Conservation (phyloP, 2,888 invertebrate species). For the Aspidapion aeneum region DNA sequence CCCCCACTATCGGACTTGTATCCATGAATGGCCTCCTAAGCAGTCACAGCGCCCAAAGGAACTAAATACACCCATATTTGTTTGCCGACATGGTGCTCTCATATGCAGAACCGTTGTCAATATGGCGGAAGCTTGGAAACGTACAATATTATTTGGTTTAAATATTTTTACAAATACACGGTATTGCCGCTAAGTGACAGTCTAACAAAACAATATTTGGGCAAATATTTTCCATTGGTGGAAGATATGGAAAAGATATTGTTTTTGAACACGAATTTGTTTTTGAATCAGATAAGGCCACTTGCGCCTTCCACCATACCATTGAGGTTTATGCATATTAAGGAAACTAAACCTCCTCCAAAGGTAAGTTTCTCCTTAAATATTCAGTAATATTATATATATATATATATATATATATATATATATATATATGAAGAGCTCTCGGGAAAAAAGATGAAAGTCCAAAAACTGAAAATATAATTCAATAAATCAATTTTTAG, state of each 20-base stretch:
- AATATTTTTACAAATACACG: slow-evolving; percentile 27
- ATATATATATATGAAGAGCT: too few species aligned
- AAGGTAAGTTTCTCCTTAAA: background rate
- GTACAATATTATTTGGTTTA: slow-evolving; percentile 29
- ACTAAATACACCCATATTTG: slow-evolving; percentile 30
- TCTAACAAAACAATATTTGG: slow-evolving; percentile 37
- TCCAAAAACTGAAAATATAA: too few species aligned
- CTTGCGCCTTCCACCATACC: slow-evolving; percentile 2
- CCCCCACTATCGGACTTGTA: slow-evolving; percentile 17
- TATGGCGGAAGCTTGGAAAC: slow-evolving; percentile 40
- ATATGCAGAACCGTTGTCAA: slow-evolving; percentile 36
- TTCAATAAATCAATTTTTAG: too few species aligned
- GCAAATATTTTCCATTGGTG: slow-evolving; percentile 37
- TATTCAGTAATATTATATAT: too few species aligned
- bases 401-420: too few species aligned
- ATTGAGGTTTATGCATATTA: background rate
- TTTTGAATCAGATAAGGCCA: slow-evolving; percentile 36
- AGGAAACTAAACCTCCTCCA: background rate
- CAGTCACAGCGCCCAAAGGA: slow-evolving; percentile 31
- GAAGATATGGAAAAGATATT: slow-evolving; percentile 35
- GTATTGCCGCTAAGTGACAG: slow-evolving; percentile 30
- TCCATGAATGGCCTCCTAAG: slow-evolving; percentile 28
- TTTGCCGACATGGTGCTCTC: slow-evolving; percentile 33
- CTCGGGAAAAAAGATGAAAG: too few species aligned
- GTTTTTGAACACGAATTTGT: slow-evolving; percentile 37